These are phyloP conservation scores for Ormyrus pomaceus DNA, from an alignment of 2,888 invertebrate species.

Conservation along the genomic window DNA sequence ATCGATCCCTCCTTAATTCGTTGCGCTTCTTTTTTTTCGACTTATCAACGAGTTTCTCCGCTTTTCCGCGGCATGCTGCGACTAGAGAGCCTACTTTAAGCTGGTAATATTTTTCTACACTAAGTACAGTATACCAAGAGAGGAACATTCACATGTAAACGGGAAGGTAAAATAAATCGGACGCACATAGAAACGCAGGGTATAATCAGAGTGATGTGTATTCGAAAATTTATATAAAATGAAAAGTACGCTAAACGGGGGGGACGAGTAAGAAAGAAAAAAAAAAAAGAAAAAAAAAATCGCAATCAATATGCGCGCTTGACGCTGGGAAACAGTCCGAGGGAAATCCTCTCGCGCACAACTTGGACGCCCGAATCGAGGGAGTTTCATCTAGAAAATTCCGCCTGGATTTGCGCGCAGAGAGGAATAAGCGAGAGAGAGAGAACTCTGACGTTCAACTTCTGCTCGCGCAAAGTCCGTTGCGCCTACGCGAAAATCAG, in stretches of 20 bases:
- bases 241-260: no score
- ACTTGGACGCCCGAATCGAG: slow-evolving; percentile 44
- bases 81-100: no score
- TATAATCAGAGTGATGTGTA: no score
- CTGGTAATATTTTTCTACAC: neutral
- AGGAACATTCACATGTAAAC: neutral
- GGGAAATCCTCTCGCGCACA: slow-evolving; percentile 29
- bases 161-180: neutral
- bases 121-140: neutral
- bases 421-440: neutral
- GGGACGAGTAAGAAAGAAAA: neutral
- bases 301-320: slow-evolving; percentile 33
- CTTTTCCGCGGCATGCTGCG: no score
- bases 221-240: no score
- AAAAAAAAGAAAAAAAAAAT: slow-evolving; percentile 33
- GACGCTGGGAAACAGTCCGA: neutral
- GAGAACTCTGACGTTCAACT: neutral
- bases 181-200: neutral
- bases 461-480: neutral
- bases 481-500: no score
- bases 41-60: no score
- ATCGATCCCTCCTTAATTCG: no score
- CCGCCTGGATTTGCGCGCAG: slow-evolving; percentile 33
- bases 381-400: slow-evolving; percentile 45
- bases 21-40: no score